Evolutionary conservation across 1,140 invertebrate genomes (phyloP), one percentile per base, ranked within the genome.

Genomic region (Chironomus tepperi): DNA sequence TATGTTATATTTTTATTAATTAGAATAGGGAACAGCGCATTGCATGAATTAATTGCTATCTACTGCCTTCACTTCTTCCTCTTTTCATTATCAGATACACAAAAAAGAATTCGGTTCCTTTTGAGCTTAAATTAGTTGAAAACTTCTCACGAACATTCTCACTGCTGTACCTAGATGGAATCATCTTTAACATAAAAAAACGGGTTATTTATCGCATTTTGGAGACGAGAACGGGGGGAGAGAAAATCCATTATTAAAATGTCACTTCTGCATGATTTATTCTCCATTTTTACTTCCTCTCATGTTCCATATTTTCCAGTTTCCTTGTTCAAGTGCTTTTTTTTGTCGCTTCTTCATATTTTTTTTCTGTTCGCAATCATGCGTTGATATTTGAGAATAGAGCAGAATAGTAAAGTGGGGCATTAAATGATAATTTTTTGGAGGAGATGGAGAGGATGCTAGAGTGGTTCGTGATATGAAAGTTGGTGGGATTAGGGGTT

Each of bases 191-290:
- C 47, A 57, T 57, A 57, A 12, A n/a, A n/a, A 15, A 57, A n/a
- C 47, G 47, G 12, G 47, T 12, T 57, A 57, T 57, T 57, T 57
- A 57, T 57, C 12, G 47, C 12, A 57, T 34, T 34, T 34, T 34
- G 24, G 24, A n/a, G 24, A n/a, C 10, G 47, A 57, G 47, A 0
- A n/a, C 43, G n/a, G 12, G 5, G 12, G n/a, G 3, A 70, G 19
- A 70, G 19, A 70, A 70, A 21, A 70, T 70, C 65, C 65, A 70
- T 70, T 70, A 70, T 70, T 70, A 70, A 70, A 70, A 70, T 70
- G 65, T 70, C 65, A 70, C 65, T 70, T 70, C 18, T 70, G 10
- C 65, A 70, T 70, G 65, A 70, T 70, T 70, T 70, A 70, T 70
- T 70, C 10, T 10, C 24, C 24, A 34, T 34, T 34, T n/a, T 34